Percentiles rank a stretch among this genome's conserved stretches.
Conservation (phyloP, 2,113 vertebrate species). For the Sinocyclocheilus rhinocerous region DNA sequence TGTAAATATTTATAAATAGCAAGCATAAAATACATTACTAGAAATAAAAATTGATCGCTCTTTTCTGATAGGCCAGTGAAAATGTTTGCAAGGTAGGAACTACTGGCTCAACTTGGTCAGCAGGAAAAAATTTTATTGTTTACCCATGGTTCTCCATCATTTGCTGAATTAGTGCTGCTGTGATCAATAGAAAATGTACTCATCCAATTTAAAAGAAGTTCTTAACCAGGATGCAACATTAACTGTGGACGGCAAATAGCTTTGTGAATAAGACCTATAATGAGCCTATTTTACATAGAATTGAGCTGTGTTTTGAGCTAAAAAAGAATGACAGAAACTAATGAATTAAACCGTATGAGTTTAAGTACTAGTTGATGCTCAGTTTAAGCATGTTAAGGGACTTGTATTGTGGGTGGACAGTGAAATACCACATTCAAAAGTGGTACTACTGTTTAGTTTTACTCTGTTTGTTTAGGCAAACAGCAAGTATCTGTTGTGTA, state of each 20-base stretch:
- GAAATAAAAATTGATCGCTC: neutral
- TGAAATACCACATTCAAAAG: neutral
- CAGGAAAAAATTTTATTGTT: neutral
- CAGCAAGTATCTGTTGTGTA: constrained; percentile 52
- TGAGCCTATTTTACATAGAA: neutral
- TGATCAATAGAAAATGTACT: neutral
- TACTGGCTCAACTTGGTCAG: neutral
- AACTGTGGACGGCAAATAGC: neutral
- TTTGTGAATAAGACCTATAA: neutral
- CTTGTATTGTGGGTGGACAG: neutral
- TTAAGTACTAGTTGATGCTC: neutral
- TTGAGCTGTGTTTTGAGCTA: neutral
- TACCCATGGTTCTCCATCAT: neutral
- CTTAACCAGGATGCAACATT: neutral
- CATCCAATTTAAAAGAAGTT: neutral
- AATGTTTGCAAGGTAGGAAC: neutral
- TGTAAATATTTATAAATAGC: too few species aligned
- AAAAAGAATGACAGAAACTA: neutral
- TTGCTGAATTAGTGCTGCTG: neutral
- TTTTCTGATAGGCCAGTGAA: neutral
- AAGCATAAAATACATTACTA: too few species aligned
- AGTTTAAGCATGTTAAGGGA: neutral
- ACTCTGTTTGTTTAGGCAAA: neutral
- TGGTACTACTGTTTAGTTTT: neutral
- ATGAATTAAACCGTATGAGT: neutral